Base-by-base conservation (phyloP, 1,140 invertebrate genomes). In the Drosophila rufa region DNA sequence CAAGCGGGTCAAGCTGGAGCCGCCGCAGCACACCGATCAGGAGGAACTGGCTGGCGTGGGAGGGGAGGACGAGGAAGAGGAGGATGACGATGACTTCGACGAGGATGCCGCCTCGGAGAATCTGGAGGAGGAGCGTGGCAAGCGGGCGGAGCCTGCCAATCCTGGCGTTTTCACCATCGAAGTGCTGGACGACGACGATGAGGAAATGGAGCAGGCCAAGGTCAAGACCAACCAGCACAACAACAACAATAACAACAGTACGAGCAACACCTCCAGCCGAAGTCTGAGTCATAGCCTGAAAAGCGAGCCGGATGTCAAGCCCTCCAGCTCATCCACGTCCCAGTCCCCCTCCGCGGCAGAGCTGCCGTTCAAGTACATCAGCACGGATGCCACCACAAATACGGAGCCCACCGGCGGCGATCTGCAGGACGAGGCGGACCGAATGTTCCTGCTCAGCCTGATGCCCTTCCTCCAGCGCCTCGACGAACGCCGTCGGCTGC, bases 381-480 rank as follows among this genome's bases (percentile, higher is more conserved):
- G 78, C 43, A 73, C 57, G 53, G 85, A 90, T 76, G 85, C 85
- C 17, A 33, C 85, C 15, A 90, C 85, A n/a, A 90, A 90, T 22
- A 90, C 85, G 5, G 85, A 90, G 17, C 46, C 79, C 2, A 62
- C 50, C 9, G 67, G 65, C n/a, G 53, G 45, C 4, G 79, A 82
- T 17, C 6, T 47, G 4, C 69, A 79, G 62, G 82, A 82, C 30
- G 89, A 91, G 51, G 83, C 89, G 8, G 89, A 91, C 75, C 83
- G 89, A n/a, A 85, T 91, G 84, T 91, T 91, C 50, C 53, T 91
- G 33, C 79, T 91, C 14, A 91, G 89, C 40, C 69, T 91, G 25
- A 77, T 91, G 84, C 89, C 89, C 17, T 91, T 91, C 43, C 64
- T 91, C 9, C 81, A 91, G 46, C 75, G 84, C 7, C 47, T 87